Conservation (phyloP, 2,113 vertebrate genomes). For the Mormyrus lacerda region DNA sequence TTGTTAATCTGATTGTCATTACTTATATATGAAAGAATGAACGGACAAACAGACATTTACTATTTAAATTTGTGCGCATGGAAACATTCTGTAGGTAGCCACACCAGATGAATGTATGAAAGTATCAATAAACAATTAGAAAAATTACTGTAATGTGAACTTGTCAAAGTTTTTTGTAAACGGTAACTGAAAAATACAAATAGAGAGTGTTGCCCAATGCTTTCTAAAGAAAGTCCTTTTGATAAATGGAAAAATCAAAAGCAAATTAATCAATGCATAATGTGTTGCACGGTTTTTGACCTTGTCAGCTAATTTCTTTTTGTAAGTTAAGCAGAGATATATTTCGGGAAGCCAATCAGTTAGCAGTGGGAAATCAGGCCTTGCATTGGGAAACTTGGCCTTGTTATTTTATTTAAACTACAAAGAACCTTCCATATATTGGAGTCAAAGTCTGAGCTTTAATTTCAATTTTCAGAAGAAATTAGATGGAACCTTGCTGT, state of each 20-base stretch:
- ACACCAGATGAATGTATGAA: not conserved
- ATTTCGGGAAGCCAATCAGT: not conserved
- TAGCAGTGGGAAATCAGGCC: not conserved
- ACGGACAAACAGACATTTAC: not conserved
- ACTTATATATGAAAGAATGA: not conserved
- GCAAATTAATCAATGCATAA: not conserved
- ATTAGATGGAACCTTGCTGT: not conserved
- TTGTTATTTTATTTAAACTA: slow-evolving; percentile 8
- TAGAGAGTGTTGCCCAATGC: not conserved
- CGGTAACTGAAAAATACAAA: not conserved
- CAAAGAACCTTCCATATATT: not conserved
- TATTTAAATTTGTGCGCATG: not conserved
- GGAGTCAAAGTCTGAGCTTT: not conserved
- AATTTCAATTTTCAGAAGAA: not conserved
- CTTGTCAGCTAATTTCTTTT: not conserved
- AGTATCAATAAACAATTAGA: not conserved
- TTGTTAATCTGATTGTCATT: not conserved
- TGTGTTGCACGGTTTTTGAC: not conserved
- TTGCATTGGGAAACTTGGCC: not conserved
- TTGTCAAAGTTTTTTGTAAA: not conserved
- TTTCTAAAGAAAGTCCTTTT: not conserved
- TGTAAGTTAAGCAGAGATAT: not conserved
- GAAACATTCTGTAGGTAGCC: not conserved
- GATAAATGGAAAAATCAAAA: not conserved
- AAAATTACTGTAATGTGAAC: not conserved